A percentile compares a stretch with the other conserved stretches of the same genome.
phyloP scores from a whole-genome alignment of 2,113 vertebrate species.

The Notothenia rossii region DNA sequence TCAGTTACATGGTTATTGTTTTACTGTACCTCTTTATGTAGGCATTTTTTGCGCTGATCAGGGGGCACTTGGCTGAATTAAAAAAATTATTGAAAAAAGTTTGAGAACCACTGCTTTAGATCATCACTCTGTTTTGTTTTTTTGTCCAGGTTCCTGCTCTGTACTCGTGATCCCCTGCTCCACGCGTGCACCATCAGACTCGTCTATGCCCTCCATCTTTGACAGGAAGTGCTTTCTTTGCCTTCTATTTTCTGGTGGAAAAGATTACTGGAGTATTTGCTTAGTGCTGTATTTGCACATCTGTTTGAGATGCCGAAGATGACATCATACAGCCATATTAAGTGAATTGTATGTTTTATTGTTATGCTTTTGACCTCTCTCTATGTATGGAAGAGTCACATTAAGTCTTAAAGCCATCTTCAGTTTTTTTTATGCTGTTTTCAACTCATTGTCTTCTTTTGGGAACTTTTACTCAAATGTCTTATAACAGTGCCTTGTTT shows the following conservation, averaged over 20 bases:
- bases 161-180: constrained; percentile 20
- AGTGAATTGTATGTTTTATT: background rate
- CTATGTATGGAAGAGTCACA: constrained; percentile 12
- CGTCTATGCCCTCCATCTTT: constrained; percentile 4
- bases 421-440: background rate
- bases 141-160: constrained; percentile 30
- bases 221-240: constrained; percentile 23
- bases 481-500: background rate
- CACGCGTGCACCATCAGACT: background rate
- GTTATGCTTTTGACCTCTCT: constrained; percentile 7
- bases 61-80: too few species aligned
- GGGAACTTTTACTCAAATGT: background rate
- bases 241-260: background rate
- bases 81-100: too few species aligned
- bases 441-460: background rate
- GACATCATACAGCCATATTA: background rate
- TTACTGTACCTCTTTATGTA: too few species aligned
- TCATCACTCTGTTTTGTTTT: constrained; percentile 11
- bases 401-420: background rate
- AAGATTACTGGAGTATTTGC: constrained; percentile 9
- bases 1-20: too few species aligned
- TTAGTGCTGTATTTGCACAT: constrained; percentile 52
- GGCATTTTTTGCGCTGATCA: too few species aligned
- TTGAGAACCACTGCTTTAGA: background rate
- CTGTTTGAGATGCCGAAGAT: constrained; percentile 45